Evolutionary conservation across 2,888 invertebrate genomes (phyloP), one percentile per base, ranked within the genome.

Genomic region (Callosobruchus maculatus): DNA sequence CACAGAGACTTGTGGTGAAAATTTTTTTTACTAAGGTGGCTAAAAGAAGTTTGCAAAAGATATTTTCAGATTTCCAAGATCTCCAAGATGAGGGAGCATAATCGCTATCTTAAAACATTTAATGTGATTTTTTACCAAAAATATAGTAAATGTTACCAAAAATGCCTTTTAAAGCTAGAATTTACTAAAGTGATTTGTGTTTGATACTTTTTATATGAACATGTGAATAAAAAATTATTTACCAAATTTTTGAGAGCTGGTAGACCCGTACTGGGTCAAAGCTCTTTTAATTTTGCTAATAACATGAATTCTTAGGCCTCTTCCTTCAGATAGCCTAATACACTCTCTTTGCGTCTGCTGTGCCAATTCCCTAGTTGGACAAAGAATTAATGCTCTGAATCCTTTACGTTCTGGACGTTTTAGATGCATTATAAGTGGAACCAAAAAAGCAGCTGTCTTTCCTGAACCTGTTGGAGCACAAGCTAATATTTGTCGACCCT

Each of bases 381-480:
- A 95, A 18, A 99, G 89, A 70, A 99, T 91, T 0, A 99, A 88
- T 9, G 97, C 97, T 77, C 98, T 89, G 72, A 96, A 93, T 0
- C 97, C 97, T 22, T 91, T 89, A 71, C 92, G 92, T 79, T 89
- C 88, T 0, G 94, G 95, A 68, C 90, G 89, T 20, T 90, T 90
- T 68, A 98, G 88, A 0, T 91, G 88, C 82, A 96, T 93, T 49
- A 99, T 90, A 13, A 99, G 89, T 0, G 99, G 99, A 2, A 98
- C 85, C 0, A 98, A 89, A 87, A 98, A 99, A 0, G 98, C 97
- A 0, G 96, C 94, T 0, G 99, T 99, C 88, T 99, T 99, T 9
- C 99, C 99, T 0, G 97, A 98, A 0, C 99, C 99, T 0, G 99
- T 99, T 0, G 98, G 98, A 0, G 99, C 99, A 86, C 97, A 97